These are phyloP conservation scores for Merodon equestris DNA, from an alignment of 2,888 invertebrate species.

Conservation along the genomic window DNA sequence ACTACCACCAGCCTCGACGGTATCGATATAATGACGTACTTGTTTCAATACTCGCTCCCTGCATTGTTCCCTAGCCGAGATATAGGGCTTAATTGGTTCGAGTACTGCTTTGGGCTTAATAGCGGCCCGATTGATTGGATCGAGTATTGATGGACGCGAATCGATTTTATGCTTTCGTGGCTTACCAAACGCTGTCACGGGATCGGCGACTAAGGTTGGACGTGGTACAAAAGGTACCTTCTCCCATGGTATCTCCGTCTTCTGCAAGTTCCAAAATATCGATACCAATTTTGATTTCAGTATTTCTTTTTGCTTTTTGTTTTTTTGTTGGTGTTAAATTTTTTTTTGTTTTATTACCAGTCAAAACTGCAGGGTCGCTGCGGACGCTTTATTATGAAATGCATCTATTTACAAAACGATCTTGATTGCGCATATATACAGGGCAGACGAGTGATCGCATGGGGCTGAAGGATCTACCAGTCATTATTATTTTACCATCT, in stretches of 20 bases:
- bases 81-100: slow-evolving; percentile 84
- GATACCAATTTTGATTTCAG: slow-evolving; percentile 44
- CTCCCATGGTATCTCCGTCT: slow-evolving; percentile 88
- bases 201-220: slow-evolving; percentile 90
- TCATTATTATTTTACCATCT: neutral
- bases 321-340: neutral
- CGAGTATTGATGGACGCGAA: slow-evolving; percentile 76
- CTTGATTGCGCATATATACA: slow-evolving; percentile 30
- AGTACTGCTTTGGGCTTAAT: slow-evolving; percentile 82
- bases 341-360: slow-evolving; percentile 25
- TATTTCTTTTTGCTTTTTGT: slow-evolving; percentile 18
- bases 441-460: slow-evolving; percentile 18
- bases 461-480: no score
- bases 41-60: slow-evolving; percentile 82
- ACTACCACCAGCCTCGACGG: slow-evolving; percentile 81
- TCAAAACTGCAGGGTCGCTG: slow-evolving; percentile 40
- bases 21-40: slow-evolving; percentile 82
- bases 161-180: slow-evolving; percentile 78
- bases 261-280: slow-evolving; percentile 76
- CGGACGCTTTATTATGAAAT: slow-evolving; percentile 1
- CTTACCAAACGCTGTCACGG: slow-evolving; percentile 90
- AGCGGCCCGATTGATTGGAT: slow-evolving; percentile 81
- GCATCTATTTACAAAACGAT: slow-evolving; percentile 40
- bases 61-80: slow-evolving; percentile 84
- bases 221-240: slow-evolving; percentile 92